Evolutionary conservation across 1,140 invertebrate genomes (phyloP).

Genomic region (Camponotus pennsylvanicus): DNA sequence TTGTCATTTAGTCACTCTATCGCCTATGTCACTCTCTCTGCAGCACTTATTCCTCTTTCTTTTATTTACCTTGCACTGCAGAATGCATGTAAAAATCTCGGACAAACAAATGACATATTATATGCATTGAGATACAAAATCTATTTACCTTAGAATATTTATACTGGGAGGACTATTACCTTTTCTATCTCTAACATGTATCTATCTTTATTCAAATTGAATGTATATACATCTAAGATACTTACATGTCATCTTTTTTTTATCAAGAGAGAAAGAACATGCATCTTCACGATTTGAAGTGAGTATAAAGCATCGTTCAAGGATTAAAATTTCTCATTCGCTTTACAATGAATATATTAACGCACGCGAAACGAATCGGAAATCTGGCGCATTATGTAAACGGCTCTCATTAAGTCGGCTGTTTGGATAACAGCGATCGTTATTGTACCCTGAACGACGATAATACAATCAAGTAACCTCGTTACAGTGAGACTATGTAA

Average conservation of each 20-base stretch:
- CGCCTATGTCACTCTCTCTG: not conserved
- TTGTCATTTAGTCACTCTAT: slow-evolving; percentile 6
- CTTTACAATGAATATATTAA: not conserved
- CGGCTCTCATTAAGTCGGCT: not conserved
- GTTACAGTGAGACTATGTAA: not conserved
- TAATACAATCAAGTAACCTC: not conserved
- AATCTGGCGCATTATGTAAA: slow-evolving; percentile 16
- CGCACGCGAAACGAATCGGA: not conserved
- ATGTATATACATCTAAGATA: too few species aligned
- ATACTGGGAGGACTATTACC: too few species aligned
- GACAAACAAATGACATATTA: not conserved
- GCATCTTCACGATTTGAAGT: not conserved
- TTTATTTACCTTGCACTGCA: not conserved
- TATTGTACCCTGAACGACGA: slow-evolving; percentile 7
- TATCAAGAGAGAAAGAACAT: not conserved
- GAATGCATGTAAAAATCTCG: not conserved
- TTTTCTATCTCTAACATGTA: too few species aligned
- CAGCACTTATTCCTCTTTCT: not conserved
- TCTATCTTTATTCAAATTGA: too few species aligned
- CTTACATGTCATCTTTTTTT: too few species aligned
- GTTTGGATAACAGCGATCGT: not conserved
- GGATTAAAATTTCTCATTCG: not conserved
- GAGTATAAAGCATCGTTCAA: not conserved
- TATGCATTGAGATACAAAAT: not conserved
- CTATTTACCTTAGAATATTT: too few species aligned